Percentiles rank a stretch among this genome's conserved stretches.
Evolutionary conservation across 2,888 invertebrate genomes (phyloP).

Genomic region (Tetheella fluctuosa): DNA sequence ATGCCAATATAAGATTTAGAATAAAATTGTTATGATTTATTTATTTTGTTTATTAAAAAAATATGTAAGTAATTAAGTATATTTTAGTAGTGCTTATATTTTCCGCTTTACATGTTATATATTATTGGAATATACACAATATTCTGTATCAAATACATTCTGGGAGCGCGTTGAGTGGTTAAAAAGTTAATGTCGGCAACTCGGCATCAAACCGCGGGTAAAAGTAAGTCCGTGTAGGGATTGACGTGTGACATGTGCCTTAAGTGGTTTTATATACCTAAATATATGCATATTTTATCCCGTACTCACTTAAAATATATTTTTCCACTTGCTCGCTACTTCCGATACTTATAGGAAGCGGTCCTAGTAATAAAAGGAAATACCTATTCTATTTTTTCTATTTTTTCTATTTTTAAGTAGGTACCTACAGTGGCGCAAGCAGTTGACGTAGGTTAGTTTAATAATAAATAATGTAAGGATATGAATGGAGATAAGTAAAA

Average conservation of each 20-base stretch:
- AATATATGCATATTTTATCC: constrained; percentile 42
- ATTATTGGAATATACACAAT: background rate
- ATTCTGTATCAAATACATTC: background rate
- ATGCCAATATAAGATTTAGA: no score
- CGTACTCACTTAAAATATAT: constrained; percentile 19
- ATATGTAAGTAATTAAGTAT: no score
- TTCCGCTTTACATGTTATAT: no score
- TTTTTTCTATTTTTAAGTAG: no score
- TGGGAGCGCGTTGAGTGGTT: constrained; percentile 17
- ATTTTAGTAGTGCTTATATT: no score
- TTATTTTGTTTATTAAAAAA: no score
- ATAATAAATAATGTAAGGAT: no score
- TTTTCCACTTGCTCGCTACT: constrained; percentile 5
- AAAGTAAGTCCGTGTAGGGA: constrained; percentile 32
- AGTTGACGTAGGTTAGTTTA: no score
- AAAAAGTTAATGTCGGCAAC: constrained; percentile 34
- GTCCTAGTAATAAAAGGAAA: background rate
- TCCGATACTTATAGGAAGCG: background rate
- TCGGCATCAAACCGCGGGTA: constrained; percentile 20
- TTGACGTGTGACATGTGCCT: constrained; percentile 47
- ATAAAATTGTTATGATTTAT: no score
- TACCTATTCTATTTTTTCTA: no score
- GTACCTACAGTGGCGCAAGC: no score
- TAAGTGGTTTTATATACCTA: constrained; percentile 45
- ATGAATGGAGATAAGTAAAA: no score